phyloP scores from a whole-genome alignment of 30 jellyfish, hydroid and myxozoan genomes.

The Calvadosia cruxmelitensis region DNA sequence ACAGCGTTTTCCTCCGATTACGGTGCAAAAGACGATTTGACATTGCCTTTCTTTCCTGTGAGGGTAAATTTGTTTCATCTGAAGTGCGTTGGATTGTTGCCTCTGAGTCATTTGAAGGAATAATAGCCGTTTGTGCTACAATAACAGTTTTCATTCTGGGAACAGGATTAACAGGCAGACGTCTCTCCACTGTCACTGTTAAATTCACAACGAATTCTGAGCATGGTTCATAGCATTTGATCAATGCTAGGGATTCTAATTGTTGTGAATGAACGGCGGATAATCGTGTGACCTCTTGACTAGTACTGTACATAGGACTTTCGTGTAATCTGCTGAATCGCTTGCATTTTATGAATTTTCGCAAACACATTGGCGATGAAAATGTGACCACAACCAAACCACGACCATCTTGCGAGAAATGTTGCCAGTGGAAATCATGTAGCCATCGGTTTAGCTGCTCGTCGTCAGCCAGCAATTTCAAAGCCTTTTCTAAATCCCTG shows the following conservation, averaged over 20 bases:
- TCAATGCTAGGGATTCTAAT: conserved; percentile 9
- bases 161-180: conserved; percentile 56
- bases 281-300: neutral
- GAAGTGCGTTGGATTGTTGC: no score
- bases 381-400: conserved; percentile 52
- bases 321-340: neutral
- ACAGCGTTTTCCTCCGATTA: no score
- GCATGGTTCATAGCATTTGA: conserved; percentile 41
- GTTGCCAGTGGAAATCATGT: conserved; percentile 24
- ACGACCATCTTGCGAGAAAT: conserved; percentile 29
- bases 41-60: no score
- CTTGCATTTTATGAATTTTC: conserved; percentile 9
- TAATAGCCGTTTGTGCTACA: conserved; percentile 28
- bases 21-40: no score
- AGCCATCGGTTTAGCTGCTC: neutral
- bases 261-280: neutral
- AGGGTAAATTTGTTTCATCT: no score
- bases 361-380: conserved; percentile 25
- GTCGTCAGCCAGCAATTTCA: neutral
- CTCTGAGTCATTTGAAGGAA: no score
- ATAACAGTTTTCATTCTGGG: conserved; percentile 67
- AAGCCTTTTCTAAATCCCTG: conserved; percentile 11
- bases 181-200: conserved; percentile 56
- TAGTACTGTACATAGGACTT: neutral
- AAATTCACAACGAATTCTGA: conserved; percentile 43